Evolutionary conservation across 2,797 vertebrate genomes (phyloP), one percentile per base, ranked within the genome.

Genomic region (Typhlichthys subterraneus): DNA sequence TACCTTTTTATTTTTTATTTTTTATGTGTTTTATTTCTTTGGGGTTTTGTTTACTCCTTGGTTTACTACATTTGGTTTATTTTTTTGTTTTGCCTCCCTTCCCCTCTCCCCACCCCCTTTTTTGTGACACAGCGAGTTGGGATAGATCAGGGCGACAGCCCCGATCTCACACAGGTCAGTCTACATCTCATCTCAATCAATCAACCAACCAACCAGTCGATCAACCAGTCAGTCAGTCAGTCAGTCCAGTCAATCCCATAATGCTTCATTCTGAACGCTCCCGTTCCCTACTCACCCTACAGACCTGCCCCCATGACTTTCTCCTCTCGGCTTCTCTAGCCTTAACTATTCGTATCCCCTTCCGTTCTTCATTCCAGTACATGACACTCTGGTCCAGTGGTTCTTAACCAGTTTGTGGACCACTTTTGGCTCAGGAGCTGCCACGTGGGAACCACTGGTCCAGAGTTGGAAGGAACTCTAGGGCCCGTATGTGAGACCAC

Each of bases 151-250:
- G 95, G 94, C 89, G 92, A 95, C 92, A 97, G 96, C 94, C 97
- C 96, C 86, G 92, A 96, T 94, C 93, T 99, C 92, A 95, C 93
- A 94, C 95, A 98, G 96, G 96, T 98, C 93, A 97, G 96, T 98
- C 89, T 82, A 87, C 88, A 85, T 91, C 88, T 94, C 88, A 88
- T 92, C 87, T 91, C 91, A 87, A 91, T 93, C 93, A 87, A 86
- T 87, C 88, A 82, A 83, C 87, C 85, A 88, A 85, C 71, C 82
- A 82, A 78, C 82, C 87, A 88, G 76, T 87, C 86, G 82, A 83
- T 80, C 82, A 86, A 75, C 84, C 75, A 80, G 67, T 79, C 77
- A 81, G 84, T 73, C 83, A 77, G 17, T 17, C 17, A 17, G 17
- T 17, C 17, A 17, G 17, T 17, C 84, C 69, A 84, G 72, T 89